Conservation (phyloP, 2,888 invertebrate genomes). For the Campoplex nolae region DNA sequence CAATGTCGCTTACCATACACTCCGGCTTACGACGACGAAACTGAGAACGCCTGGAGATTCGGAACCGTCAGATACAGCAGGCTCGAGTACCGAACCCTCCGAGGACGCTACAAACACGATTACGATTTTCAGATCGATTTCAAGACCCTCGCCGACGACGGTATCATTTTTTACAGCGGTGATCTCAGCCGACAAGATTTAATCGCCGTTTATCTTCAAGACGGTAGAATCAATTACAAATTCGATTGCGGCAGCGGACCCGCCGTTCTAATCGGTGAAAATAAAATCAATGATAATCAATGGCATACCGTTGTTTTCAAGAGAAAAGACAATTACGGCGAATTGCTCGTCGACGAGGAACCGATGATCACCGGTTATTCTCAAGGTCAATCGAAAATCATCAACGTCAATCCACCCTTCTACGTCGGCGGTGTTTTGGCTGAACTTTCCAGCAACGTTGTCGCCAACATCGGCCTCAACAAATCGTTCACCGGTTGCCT, state of each 20-base stretch:
- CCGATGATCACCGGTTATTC: conserved; percentile 86
- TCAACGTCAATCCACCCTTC: conserved; percentile 89
- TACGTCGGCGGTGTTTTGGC: conserved; percentile 93
- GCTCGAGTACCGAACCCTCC: conserved; percentile 88
- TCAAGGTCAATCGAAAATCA: conserved; percentile 84
- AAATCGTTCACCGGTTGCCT: conserved; percentile 94
- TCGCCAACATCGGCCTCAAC: conserved; percentile 85
- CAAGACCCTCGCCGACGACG: conserved; percentile 91
- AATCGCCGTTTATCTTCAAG: conserved; percentile 90
- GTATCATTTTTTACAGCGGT: conserved; percentile 94
- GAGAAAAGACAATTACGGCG: conserved; percentile 88
- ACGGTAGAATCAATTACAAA: conserved; percentile 88
- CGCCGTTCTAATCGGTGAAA: conserved; percentile 86
- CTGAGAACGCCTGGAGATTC: conserved; percentile 87
- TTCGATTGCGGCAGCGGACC: conserved; percentile 90
- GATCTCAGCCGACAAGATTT: conserved; percentile 87
- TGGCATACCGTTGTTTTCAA: conserved; percentile 93
- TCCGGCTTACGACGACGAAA: conserved; percentile 85
- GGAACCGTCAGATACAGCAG: conserved; percentile 90
- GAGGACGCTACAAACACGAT: conserved; percentile 87
- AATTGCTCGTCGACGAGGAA: conserved; percentile 89
- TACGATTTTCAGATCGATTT: conserved; percentile 93
- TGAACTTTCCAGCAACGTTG: conserved; percentile 83
- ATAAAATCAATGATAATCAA: conserved; percentile 89
- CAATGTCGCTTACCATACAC: conserved; percentile 86